Evolutionary conservation across 2,113 vertebrate genomes (phyloP), one percentile per base, ranked within the genome.

Genomic region (Apteryx owenii): DNA sequence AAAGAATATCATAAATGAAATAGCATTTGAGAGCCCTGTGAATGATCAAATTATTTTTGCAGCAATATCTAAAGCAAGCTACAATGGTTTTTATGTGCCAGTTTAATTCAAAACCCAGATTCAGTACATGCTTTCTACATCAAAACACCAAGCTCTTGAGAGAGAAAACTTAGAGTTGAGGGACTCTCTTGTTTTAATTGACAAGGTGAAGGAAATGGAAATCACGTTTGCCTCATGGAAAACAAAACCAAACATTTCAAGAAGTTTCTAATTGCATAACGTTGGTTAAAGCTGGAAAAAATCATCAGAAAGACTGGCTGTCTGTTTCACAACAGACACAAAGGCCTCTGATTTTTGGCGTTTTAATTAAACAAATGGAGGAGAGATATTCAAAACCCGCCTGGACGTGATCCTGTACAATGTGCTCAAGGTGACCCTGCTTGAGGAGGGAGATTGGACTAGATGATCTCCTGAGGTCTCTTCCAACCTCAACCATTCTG

Each of bases 301-400:
- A 78, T 16, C 3, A 71, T 50, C 29, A 51, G 13, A 69, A 91
- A 91, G 51, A 68, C 17, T 36, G 44, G 21, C 26, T 81, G n/a
- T 16, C 9, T 78, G 31, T 36, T 91, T 78, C n/a, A 36, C 70
- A 50, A 51, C 25, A 36, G 19, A 92, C 31, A 87, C 7, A 79
- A 81, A 93, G 21, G 17, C 28, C n/a, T 17, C 46, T 64, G 26
- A 40, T 29, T 76, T 86, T 76, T 50, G 12, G 46, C 77, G n/a
- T n/a, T 95, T 88, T 77, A 88, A 86, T 85, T 94, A 88, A 96
- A 87, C 56, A 93, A 95, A 96, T 21, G 56, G 31, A 89, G 42
- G 58, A 76, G 38, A 87, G 7, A 38, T 38, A 38, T 38, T 38
- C 36, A 38, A 38, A 38, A 38, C 36, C 36, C 36, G 36, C 36